Percentiles rank a stretch among this genome's conserved stretches.
These are phyloP conservation scores for Drosophila auraria DNA, from an alignment of 1,140 invertebrate species.

Conservation along the genomic window DNA sequence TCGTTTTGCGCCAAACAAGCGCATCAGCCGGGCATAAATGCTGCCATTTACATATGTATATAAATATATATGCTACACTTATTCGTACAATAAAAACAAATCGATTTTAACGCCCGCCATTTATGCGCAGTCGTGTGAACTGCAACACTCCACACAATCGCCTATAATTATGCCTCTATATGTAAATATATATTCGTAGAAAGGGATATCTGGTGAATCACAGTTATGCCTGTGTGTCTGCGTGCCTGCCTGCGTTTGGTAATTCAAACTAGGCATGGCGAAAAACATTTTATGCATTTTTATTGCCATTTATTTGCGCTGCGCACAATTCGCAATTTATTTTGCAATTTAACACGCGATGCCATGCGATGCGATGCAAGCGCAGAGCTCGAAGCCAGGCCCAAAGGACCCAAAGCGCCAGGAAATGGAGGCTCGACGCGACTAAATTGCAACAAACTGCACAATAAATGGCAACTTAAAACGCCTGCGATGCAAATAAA, in stretches of 20 bases:
- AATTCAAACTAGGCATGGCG: constrained; percentile 73
- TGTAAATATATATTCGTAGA: background rate
- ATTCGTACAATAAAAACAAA: constrained; percentile 45
- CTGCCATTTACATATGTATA: background rate
- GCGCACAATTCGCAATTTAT: constrained; percentile 77
- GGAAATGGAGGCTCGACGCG: constrained; percentile 44
- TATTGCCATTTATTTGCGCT: constrained; percentile 73
- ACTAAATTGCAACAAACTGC: constrained; percentile 79
- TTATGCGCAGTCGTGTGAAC: constrained; percentile 64
- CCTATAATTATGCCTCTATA: constrained; percentile 46
- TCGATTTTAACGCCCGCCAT: constrained; percentile 51
- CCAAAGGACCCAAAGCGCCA: constrained; percentile 21
- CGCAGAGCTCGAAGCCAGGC: constrained; percentile 7
- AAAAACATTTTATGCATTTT: constrained; percentile 80
- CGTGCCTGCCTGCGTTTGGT: constrained; percentile 54
- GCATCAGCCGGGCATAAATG: constrained; percentile 27
- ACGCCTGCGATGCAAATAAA: constrained; percentile 52
- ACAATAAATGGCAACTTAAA: constrained; percentile 82
- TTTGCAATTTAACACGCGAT: constrained; percentile 81
- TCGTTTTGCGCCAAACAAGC: constrained; percentile 27
- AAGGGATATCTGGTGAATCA: constrained; percentile 19
- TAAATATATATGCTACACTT: constrained; percentile 13
- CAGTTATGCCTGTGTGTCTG: constrained; percentile 18
- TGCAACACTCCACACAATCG: constrained; percentile 62
- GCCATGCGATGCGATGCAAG: constrained; percentile 16